Evolutionary conservation across 2,113 vertebrate genomes (phyloP).

Genomic region (Empidonax alnorum): DNA sequence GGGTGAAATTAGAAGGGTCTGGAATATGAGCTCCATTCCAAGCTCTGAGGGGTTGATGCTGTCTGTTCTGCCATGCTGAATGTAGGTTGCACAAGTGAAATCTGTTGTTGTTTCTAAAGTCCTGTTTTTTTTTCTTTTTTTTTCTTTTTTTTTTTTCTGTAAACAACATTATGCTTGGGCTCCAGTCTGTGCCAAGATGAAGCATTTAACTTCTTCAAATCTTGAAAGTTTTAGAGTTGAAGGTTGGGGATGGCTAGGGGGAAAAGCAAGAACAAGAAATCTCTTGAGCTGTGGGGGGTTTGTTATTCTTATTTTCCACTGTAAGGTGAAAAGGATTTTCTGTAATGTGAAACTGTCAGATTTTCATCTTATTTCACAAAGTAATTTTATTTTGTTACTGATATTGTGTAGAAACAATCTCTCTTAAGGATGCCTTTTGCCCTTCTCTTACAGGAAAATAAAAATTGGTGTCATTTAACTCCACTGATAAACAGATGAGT

Average conservation of each 20-base stretch:
- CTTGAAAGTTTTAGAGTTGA: neutral
- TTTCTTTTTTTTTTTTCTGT: neutral
- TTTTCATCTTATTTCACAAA: constrained; percentile 7
- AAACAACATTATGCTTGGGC: neutral
- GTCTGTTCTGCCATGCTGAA: neutral
- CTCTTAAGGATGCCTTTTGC: neutral
- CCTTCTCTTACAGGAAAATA: neutral
- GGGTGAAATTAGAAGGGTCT: neutral
- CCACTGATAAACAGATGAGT: neutral
- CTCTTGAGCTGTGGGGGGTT: neutral
- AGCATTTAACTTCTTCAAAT: neutral
- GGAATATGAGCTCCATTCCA: neutral
- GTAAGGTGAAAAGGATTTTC: constrained; percentile 1
- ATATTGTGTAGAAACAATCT: neutral
- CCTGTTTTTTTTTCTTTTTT: neutral
- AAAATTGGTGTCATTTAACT: neutral
- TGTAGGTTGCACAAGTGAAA: neutral
- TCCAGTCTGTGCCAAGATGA: neutral
- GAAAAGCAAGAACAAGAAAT: neutral
- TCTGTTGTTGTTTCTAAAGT: neutral
- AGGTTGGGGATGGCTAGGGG: neutral
- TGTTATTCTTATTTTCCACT: constrained; percentile 25
- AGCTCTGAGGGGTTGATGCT: neutral
- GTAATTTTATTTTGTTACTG: neutral
- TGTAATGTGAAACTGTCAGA: neutral